These are phyloP conservation scores for Leptopilina syphax DNA, from an alignment of 2,888 invertebrate species.

Conservation along the genomic window DNA sequence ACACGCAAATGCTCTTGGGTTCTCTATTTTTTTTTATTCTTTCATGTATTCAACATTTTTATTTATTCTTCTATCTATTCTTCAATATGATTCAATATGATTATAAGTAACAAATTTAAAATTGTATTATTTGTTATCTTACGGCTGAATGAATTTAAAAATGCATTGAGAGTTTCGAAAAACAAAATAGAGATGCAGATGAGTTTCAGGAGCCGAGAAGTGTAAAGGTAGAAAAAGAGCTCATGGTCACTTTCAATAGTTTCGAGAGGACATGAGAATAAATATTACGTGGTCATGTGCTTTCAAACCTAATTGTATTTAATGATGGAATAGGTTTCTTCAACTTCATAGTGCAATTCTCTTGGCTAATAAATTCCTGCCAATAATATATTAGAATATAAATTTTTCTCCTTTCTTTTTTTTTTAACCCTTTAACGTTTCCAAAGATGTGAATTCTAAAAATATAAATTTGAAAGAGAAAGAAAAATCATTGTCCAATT, in stretches of 20 bases:
- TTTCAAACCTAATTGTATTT: slow-evolving; percentile 31
- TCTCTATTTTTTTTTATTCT: too few relatives aligned
- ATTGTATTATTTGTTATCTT: too few relatives aligned
- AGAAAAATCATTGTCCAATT: too few relatives aligned
- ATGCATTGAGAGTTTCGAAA: neutral
- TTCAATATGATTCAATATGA: too few relatives aligned
- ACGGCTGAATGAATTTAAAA: too few relatives aligned
- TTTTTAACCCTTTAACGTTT: neutral
- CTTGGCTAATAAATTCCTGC: neutral
- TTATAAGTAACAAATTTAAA: too few relatives aligned
- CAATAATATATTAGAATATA: slow-evolving; percentile 8
- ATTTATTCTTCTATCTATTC: too few relatives aligned
- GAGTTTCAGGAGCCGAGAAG: slow-evolving; percentile 3
- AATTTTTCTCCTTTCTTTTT: neutral
- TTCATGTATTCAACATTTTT: too few relatives aligned
- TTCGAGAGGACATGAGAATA: slow-evolving; percentile 36
- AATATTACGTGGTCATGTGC: slow-evolving; percentile 27
- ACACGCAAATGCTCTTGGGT: too few relatives aligned
- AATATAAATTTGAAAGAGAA: too few relatives aligned
- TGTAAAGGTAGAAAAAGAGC: slow-evolving; percentile 35
- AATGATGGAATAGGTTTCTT: slow-evolving; percentile 38
- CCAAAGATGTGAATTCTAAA: neutral
- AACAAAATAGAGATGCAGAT: slow-evolving; percentile 1
- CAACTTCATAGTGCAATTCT: slow-evolving; percentile 22
- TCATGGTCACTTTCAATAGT: slow-evolving; percentile 32